Conservation (phyloP, 2,888 invertebrate genomes). For the Apodemia mormo region DNA sequence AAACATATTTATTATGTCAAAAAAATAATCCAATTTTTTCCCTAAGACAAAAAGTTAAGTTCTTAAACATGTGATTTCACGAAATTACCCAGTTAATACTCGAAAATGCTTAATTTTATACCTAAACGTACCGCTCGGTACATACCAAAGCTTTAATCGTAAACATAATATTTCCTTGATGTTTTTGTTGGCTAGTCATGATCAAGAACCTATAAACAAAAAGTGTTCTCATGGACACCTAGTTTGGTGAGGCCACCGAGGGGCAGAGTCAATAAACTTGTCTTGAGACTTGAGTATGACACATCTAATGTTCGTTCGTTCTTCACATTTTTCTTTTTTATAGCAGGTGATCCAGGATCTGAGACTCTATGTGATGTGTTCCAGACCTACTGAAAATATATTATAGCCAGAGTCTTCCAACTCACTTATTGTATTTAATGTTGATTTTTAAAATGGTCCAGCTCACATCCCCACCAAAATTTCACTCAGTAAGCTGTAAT, state of each 20-base stretch:
- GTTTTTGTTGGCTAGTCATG: neutral
- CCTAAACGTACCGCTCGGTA: neutral
- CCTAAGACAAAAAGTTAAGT: too few relatives aligned
- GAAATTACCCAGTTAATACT: too few relatives aligned
- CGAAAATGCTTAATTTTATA: too few relatives aligned
- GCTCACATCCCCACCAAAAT: too few relatives aligned
- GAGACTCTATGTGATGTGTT: neutral
- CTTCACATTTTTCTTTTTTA: neutral
- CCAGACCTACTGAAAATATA: too few relatives aligned
- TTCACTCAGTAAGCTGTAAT: too few relatives aligned
- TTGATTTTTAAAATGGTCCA: too few relatives aligned
- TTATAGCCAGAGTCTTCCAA: too few relatives aligned
- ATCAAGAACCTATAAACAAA: constrained; percentile 1
- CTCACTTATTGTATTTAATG: too few relatives aligned
- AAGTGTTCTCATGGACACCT: neutral
- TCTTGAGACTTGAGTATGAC: neutral
- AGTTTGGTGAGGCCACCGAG: neutral
- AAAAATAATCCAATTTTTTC: too few relatives aligned
- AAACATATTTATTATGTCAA: too few relatives aligned
- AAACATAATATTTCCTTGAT: neutral
- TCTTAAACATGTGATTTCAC: too few relatives aligned
- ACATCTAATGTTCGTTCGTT: neutral
- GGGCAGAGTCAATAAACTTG: constrained; percentile 12
- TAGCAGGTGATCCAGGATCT: neutral
- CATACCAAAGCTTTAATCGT: neutral